phyloP scores from a whole-genome alignment of 2,888 invertebrate genomes.

The Nineta flava region DNA sequence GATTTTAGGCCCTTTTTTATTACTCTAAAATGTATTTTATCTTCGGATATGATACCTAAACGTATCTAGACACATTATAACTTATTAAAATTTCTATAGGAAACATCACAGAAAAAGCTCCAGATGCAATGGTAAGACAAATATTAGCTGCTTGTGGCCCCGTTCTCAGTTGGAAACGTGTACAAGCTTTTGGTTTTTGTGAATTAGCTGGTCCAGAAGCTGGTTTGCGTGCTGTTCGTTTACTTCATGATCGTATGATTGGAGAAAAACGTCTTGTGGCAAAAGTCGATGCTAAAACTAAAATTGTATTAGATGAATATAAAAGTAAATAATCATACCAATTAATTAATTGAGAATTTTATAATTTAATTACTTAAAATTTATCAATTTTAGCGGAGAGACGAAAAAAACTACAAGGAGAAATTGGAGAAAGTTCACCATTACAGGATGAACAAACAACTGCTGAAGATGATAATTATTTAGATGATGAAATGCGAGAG shows the following conservation, averaged over 20 bases:
- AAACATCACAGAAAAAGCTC: conserved; percentile 88
- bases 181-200: conserved; percentile 95
- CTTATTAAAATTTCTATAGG: conserved; percentile 24
- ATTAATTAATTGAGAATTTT: conserved; percentile 5
- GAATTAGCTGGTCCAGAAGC: conserved; percentile 94
- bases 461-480: conserved; percentile 43
- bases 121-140: conserved; percentile 87
- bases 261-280: conserved; percentile 90
- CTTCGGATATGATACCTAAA: too few relatives aligned
- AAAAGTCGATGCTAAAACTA: conserved; percentile 94
- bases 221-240: conserved; percentile 80
- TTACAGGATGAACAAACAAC: conserved; percentile 35
- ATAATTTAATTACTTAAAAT: background rate
- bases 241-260: conserved; percentile 84
- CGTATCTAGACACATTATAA: background rate
- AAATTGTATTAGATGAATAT: conserved; percentile 83
- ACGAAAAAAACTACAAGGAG: conserved; percentile 38
- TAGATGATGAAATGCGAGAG: conserved; percentile 60
- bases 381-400: conserved; percentile 33
- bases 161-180: conserved; percentile 93
- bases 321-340: conserved; percentile 43
- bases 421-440: conserved; percentile 36
- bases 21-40: background rate
- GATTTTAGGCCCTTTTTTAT: too few relatives aligned
- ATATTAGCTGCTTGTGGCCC: conserved; percentile 87